Evolutionary conservation across 2,888 invertebrate species (phyloP), one percentile per base, ranked within the genome.

Genomic region (Callyntrura sp.): DNA sequence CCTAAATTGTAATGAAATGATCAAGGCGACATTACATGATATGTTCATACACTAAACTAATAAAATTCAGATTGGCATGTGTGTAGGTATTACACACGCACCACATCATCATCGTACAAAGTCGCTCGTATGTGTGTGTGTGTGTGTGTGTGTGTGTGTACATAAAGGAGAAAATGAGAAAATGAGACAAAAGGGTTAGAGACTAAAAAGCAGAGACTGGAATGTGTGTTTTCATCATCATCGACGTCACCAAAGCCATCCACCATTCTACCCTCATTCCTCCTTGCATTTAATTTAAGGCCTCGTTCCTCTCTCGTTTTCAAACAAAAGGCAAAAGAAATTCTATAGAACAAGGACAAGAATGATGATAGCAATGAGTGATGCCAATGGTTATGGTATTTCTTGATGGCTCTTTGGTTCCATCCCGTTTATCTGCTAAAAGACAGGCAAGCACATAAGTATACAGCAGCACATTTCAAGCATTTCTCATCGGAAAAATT

Each of bases 151-250:
- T 35, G 28, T 11, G 51, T 51, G 55, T 14, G 14, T 12, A 35
- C 12, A 76, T 79, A 17, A 20, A 12, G 51, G 60, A 25, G 81
- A 60, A 81, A 81, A 82, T 48, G 48, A 82, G 60, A 82, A 82
- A 65, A 81, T 2, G 70, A 79, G 81, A 81, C 87, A 87, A 87
- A 35, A 87, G 81, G 87, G 87, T 79, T 87, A 57, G 62, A 79
- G 70, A 81, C 85, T 86, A 81, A 87, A 78, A 85, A 85, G 57
- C 35, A 81, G 68, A 81, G 68, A 20, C 60, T 62, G 85, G 85
- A 86, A 86, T 86, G 85, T 20, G n/a, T 86, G 62, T 62, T 78
- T 86, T 60, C 78, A 78, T 86, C 85, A 78, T 57, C 45, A 81
- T 68, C 79, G 57, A 51, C 73, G 20, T 55, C 78, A 78, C 45